Evolutionary conservation across 1,140 invertebrate genomes (phyloP).

Genomic region (Marisa cornuarietis): DNA sequence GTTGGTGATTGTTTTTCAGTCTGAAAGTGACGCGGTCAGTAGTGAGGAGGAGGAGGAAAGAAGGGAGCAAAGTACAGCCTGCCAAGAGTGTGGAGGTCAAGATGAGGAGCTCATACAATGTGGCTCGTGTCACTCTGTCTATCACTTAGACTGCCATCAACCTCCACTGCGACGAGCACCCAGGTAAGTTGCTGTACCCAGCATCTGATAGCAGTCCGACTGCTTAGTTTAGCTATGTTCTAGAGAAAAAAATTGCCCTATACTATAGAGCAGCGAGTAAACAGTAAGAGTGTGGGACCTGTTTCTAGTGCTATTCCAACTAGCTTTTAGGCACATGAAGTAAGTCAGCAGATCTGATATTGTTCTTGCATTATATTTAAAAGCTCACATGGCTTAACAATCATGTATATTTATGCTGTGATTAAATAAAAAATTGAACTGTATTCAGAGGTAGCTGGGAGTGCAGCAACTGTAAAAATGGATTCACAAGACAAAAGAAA

Average conservation of each 20-base stretch:
- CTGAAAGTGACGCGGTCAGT: constrained; percentile 26
- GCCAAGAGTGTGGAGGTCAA: constrained; percentile 65
- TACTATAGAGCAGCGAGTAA: too few species aligned
- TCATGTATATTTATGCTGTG: not conserved
- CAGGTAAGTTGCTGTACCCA: constrained; percentile 40
- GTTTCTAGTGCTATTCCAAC: too few species aligned
- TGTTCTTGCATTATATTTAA: too few species aligned
- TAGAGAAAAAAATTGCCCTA: too few species aligned
- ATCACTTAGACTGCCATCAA: constrained; percentile 63
- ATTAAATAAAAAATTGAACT: not conserved
- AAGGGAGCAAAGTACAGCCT: constrained; percentile 20
- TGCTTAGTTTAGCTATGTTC: too few species aligned
- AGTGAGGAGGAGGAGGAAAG: constrained; percentile 30
- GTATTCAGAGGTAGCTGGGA: constrained; percentile 53
- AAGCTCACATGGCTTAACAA: not conserved
- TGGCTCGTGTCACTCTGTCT: constrained; percentile 58
- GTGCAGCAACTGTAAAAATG: constrained; percentile 57
- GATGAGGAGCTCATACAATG: constrained; percentile 52
- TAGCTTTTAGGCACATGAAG: too few species aligned
- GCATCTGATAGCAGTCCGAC: too few species aligned
- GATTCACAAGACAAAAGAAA: constrained; percentile 40
- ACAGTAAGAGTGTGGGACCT: too few species aligned
- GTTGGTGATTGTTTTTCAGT: constrained; percentile 15
- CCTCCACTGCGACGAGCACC: constrained; percentile 59
- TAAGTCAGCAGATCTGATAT: too few species aligned